Evolutionary conservation across 2,113 vertebrate species (phyloP).

Genomic region (Petaurus breviceps): DNA sequence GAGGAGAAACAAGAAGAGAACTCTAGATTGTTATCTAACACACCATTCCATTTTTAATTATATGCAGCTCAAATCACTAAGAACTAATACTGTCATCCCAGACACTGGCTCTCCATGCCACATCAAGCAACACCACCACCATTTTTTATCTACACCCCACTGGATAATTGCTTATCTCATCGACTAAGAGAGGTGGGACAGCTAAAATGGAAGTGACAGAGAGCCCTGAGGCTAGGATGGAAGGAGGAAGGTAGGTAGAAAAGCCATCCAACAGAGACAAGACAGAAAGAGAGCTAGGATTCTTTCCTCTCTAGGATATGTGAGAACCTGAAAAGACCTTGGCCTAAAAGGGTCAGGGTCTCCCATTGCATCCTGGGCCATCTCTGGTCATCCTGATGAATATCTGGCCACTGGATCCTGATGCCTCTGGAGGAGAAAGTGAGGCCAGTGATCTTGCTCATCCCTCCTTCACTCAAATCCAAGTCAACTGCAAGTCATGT

Average conservation of each 20-base stretch:
- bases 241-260: background rate
- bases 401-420: no score
- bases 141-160: background rate
- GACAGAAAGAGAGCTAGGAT: background rate
- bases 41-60: conserved; percentile 45
- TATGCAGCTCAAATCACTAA: conserved; percentile 43
- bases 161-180: background rate
- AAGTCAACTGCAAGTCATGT: no score
- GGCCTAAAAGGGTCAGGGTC: no score
- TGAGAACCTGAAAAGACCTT: no score
- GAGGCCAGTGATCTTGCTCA: no score
- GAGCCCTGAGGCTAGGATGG: background rate
- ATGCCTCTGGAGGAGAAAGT: no score
- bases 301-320: background rate
- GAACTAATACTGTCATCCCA: background rate
- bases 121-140: background rate
- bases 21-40: background rate
- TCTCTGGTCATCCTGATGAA: no score
- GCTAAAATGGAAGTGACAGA: conserved; percentile 21
- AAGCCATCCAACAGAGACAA: background rate
- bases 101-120: background rate
- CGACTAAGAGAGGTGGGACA: background rate
- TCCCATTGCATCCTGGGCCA: no score
- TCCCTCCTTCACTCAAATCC: no score
- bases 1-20: conserved; percentile 41